Evolutionary conservation across 2,113 vertebrate genomes (phyloP).

Genomic region (Daphoenositta chrysoptera): DNA sequence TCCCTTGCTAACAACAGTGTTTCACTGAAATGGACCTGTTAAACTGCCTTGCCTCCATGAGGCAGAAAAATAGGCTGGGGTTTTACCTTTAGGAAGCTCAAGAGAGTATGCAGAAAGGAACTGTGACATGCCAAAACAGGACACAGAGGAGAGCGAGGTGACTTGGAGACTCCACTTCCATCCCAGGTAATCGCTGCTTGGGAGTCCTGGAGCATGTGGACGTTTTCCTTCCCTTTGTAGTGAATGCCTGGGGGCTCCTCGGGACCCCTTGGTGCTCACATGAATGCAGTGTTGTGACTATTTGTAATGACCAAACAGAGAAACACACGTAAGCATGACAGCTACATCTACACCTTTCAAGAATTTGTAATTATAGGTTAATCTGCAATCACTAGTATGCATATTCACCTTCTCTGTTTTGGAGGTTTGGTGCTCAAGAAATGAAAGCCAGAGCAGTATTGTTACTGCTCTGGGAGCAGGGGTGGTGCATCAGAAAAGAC

Average conservation of each 20-base stretch:
- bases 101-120: not conserved
- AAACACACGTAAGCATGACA: not conserved
- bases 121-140: not conserved
- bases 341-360: not conserved
- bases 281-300: not conserved
- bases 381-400: not conserved
- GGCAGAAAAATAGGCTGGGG: not conserved
- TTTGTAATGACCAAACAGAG: not conserved
- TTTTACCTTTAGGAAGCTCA: not conserved
- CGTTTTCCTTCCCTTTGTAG: not conserved
- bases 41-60: not conserved
- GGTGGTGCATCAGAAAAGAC: not conserved
- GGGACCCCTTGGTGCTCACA: not conserved
- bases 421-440: not conserved
- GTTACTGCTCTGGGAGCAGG: not conserved
- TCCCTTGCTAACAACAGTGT: not conserved
- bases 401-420: not conserved
- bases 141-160: rapidly evolving
- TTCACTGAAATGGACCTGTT: not conserved
- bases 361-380: not conserved
- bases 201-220: not conserved
- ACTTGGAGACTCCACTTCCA: not conserved
- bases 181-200: not conserved
- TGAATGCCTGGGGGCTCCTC: not conserved
- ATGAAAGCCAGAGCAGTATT: not conserved